Evolutionary conservation across 2,113 vertebrate species (phyloP).

Genomic region (Urocitellus parryii): DNA sequence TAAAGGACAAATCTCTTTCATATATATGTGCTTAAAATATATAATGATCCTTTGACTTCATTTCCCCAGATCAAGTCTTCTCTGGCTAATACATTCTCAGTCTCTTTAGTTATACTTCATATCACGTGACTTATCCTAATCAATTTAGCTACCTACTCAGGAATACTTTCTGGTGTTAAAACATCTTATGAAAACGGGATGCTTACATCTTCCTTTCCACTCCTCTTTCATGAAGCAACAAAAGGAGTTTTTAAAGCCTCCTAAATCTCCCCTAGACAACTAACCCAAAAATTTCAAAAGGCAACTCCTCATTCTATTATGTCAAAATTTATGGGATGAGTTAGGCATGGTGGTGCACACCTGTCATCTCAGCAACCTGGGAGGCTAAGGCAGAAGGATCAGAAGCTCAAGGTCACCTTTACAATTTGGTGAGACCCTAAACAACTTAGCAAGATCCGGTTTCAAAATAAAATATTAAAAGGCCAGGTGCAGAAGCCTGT

Average conservation of each 20-base stretch:
- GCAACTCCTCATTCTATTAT: constrained; percentile 30
- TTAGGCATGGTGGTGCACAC: no score
- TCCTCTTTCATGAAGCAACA: constrained; percentile 15
- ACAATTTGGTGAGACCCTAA: no score
- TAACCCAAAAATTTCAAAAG: constrained; percentile 2
- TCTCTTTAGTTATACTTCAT: neutral
- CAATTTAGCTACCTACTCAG: neutral
- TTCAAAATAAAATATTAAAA: no score
- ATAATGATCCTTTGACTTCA: neutral
- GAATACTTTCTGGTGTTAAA: neutral
- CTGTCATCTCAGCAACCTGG: no score
- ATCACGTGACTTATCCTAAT: neutral
- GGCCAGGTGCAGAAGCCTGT: no score
- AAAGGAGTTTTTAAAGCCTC: neutral
- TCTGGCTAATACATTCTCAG: neutral
- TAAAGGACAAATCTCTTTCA: neutral
- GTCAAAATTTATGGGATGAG: constrained; percentile 21
- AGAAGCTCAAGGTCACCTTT: no score
- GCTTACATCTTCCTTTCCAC: neutral
- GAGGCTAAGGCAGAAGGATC: no score
- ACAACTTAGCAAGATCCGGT: no score
- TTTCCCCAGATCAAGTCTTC: neutral
- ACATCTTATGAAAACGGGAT: neutral
- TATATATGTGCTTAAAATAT: neutral
- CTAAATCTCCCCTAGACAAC: neutral